A percentile compares a stretch with the other conserved stretches of the same genome.
These are phyloP conservation scores for Adelphocoris suturalis DNA, from an alignment of 2,888 invertebrate species.

Conservation along the genomic window DNA sequence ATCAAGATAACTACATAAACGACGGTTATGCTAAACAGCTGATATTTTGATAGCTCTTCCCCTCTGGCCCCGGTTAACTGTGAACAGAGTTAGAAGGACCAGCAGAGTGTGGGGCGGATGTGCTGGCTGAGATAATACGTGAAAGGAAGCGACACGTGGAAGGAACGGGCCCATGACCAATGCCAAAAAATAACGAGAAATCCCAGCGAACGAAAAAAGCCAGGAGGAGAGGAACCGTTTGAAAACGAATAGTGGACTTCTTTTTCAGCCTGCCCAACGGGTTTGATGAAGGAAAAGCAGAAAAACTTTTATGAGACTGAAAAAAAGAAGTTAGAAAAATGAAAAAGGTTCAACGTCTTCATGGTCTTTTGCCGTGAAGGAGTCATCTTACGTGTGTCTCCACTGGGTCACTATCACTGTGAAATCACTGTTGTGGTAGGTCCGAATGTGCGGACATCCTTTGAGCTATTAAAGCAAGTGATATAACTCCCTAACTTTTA, in stretches of 20 bases:
- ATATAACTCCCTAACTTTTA: too few species aligned
- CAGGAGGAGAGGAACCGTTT: neutral
- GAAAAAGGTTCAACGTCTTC: slow-evolving; percentile 9
- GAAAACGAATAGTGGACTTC: neutral
- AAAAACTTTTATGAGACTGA: neutral
- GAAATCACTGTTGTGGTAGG: neutral
- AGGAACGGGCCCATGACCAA: slow-evolving; percentile 27
- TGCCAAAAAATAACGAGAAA: slow-evolving; percentile 21
- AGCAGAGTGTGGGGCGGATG: slow-evolving; percentile 29
- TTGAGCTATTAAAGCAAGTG: too few species aligned
- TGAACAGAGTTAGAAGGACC: slow-evolving; percentile 1
- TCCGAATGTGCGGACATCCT: too few species aligned
- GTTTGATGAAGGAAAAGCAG: slow-evolving; percentile 6
- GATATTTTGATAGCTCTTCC: slow-evolving; percentile 21
- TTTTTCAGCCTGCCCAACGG: neutral
- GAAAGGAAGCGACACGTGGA: slow-evolving; percentile 2
- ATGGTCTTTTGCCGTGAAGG: neutral
- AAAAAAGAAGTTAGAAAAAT: neutral
- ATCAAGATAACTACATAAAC: slow-evolving; percentile 20
- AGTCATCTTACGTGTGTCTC: neutral
- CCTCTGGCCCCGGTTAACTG: slow-evolving; percentile 21
- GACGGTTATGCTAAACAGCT: neutral
- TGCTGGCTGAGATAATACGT: slow-evolving; percentile 1
- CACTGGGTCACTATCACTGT: neutral
- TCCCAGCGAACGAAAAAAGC: neutral